Conservation (phyloP, 2,888 invertebrate species). For the Dascillus cervinus region DNA sequence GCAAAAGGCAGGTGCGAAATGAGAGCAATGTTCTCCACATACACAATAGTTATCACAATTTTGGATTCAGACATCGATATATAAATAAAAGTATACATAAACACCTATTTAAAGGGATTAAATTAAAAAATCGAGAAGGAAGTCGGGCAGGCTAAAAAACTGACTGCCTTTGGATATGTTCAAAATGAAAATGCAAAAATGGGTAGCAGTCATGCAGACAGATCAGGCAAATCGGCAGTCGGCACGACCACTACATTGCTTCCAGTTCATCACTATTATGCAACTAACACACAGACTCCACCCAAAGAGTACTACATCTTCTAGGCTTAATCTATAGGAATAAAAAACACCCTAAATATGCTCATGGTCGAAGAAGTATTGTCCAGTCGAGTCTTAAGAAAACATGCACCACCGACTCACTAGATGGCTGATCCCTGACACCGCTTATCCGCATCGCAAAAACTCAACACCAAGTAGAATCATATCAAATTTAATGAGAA, state of each 20-base stretch:
- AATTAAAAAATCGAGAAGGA: too few relatives aligned
- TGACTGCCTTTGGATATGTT: too few relatives aligned
- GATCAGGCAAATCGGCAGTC: conserved; percentile 13
- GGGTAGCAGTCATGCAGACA: too few relatives aligned
- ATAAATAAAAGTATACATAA: conserved; percentile 12
- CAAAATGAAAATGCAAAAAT: too few relatives aligned
- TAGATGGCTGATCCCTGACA: conserved; percentile 34
- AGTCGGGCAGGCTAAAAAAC: too few relatives aligned
- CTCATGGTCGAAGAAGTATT: conserved; percentile 32
- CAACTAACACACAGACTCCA: conserved; percentile 16
- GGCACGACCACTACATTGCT: conserved; percentile 16
- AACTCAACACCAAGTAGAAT: conserved; percentile 7
- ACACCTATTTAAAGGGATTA: too few relatives aligned
- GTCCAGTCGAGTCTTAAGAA: conserved; percentile 34
- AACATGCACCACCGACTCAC: conserved; percentile 32
- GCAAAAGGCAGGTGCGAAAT: conserved; percentile 35
- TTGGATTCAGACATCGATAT: conserved; percentile 20
- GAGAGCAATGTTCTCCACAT: conserved; percentile 26
- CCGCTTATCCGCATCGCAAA: conserved; percentile 33
- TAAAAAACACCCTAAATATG: conserved; percentile 27
- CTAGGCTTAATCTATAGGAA: conserved; percentile 26
- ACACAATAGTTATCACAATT: conserved; percentile 30
- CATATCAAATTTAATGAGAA: conserved; percentile 33
- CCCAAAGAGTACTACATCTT: conserved; percentile 19
- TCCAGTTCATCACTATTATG: conserved; percentile 13